phyloP scores from a whole-genome alignment of 1,140 invertebrate species.

The Caenorhabditis inopinata region DNA sequence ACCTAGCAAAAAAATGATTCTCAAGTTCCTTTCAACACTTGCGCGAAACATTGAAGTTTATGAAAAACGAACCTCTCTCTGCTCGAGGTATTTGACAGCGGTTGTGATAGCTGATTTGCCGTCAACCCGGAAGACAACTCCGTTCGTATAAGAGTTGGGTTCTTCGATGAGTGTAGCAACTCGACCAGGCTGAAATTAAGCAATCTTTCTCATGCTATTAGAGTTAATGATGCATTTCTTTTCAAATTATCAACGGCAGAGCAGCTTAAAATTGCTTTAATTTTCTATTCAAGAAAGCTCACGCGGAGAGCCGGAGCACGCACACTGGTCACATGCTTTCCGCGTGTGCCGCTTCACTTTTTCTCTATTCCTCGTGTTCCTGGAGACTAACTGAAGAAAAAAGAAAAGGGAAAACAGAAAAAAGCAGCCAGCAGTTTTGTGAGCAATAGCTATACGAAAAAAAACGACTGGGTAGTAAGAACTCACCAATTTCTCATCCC shows the following conservation, averaged over 20 bases:
- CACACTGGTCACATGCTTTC: constrained; percentile 3
- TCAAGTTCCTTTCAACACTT: too few relatives aligned
- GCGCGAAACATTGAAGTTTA: background rate
- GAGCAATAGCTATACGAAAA: constrained; percentile 41
- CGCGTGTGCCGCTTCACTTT: background rate
- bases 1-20: too few relatives aligned
- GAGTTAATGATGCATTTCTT: too few relatives aligned
- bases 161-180: constrained; percentile 38
- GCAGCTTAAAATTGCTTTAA: too few relatives aligned
- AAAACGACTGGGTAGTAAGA: background rate
- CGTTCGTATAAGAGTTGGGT: constrained; percentile 18
- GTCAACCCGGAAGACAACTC: constrained; percentile 40
- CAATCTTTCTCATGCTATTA: too few relatives aligned
- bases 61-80: constrained; percentile 31
- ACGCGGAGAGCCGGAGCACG: background rate
- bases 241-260: too few relatives aligned
- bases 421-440: too few relatives aligned
- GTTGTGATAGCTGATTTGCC: constrained; percentile 10
- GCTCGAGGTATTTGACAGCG: constrained; percentile 30
- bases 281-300: background rate
- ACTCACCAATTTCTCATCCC: constrained; percentile 40
- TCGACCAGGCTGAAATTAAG: constrained; percentile 42
- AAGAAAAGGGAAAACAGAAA: background rate
- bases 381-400: background rate
- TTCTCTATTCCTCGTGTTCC: background rate